Base-by-base conservation (phyloP, 2,797 vertebrate genomes). In the Artibeus jamaicensis region DNA sequence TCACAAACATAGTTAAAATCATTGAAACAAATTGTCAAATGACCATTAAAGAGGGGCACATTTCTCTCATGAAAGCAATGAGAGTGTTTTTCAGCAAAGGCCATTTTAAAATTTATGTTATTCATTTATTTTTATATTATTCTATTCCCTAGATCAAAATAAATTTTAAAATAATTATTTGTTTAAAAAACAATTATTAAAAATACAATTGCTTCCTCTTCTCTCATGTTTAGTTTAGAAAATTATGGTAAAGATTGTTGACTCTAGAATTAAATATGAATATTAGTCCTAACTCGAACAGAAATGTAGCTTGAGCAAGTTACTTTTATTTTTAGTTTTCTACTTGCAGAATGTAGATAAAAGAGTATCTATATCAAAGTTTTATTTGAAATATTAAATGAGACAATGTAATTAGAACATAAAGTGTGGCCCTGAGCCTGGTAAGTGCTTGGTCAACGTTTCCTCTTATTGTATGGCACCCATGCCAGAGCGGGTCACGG, bases 51-150 rank as follows among this genome's bases (percentile, higher is more conserved):
- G 3, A 65, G 65, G 32, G 39, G 18, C 2, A 67, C 5, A 37
- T 95, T 87, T 87, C 10, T 84, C 32, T 55, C 7, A 48, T 53
- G 44, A 9, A 89, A 37, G 68, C 68, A 89, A 50, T 34, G 34
- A 84, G 42, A 73, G 11, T 89, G 32, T 68, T 96, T 89, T 90
- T 9, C 34, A 95, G 42, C 15, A 42, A 76, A 34, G 85, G 24
- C 73, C 53, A 67, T 71, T 67, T 90, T 70, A 44, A 86, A 94
- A 79, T 21, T 55, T 18, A 84, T 71, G 1, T n/a, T 34, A 57
- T 79, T 90, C 12, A 81, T 91, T 96, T 90, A 3, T 92, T 96
- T 78, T 81, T 53, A 88, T 89, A 44, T 37, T 94, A 74, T 74
- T 89, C 48, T 94, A 21, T 32, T 65, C 0, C 74, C 6, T 37